These are phyloP conservation scores for Temnothorax curvispinosus DNA, from an alignment of 1,140 invertebrate species.

Conservation along the genomic window DNA sequence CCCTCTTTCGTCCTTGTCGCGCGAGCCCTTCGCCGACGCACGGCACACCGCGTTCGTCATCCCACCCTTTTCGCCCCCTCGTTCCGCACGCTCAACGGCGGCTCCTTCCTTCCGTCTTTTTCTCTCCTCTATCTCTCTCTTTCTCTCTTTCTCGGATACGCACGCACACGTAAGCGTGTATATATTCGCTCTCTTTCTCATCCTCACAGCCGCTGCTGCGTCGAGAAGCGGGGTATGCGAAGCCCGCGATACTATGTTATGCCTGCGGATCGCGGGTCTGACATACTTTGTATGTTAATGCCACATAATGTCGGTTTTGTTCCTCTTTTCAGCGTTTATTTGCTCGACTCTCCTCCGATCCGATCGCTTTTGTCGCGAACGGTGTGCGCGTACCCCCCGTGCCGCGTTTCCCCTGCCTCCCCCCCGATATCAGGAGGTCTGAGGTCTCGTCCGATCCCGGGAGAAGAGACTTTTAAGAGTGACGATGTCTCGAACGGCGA, in stretches of 20 bases:
- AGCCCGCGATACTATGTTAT: constrained; percentile 84
- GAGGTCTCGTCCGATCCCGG: background rate
- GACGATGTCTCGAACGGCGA: background rate
- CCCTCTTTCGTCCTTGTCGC: constrained; percentile 49
- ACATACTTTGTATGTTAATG: constrained; percentile 86
- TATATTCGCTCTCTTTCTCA: constrained; percentile 15
- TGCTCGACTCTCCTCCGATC: constrained; percentile 73
- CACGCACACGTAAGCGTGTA: background rate
- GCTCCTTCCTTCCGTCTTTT: constrained; percentile 7
- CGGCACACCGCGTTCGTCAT: constrained; percentile 68
- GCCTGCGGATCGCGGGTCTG: constrained; percentile 82
- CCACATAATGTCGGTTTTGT: constrained; percentile 85
- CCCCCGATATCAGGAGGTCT: background rate
- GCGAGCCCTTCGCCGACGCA: constrained; percentile 45
- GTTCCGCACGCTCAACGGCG: background rate
- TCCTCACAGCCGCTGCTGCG: constrained; percentile 46
- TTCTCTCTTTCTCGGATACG: constrained; percentile 19
- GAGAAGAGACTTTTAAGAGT: background rate
- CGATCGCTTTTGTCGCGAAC: constrained; percentile 74
- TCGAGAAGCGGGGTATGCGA: constrained; percentile 75
- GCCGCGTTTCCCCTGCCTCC: background rate
- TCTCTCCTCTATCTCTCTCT: constrained; percentile 60
- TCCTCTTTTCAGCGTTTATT: constrained; percentile 85
- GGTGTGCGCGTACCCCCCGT: background rate
- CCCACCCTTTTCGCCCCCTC: constrained; percentile 43